Evolutionary conservation across 2,797 vertebrate species (phyloP), one percentile per base, ranked within the genome.

Genomic region (Chaunax sp.): DNA sequence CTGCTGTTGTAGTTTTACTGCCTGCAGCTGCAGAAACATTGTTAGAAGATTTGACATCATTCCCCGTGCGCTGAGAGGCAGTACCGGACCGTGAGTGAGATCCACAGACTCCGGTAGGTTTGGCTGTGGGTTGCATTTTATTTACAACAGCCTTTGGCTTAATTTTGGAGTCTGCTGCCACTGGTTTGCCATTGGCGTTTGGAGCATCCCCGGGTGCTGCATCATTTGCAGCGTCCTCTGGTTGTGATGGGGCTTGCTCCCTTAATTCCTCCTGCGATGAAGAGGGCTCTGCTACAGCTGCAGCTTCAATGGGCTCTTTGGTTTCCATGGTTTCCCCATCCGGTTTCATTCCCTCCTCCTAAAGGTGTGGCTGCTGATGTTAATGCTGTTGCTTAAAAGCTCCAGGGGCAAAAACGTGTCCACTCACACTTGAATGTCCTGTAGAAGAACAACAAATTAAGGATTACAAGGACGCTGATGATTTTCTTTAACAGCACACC

Each of bases 261-360:
- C 38, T 52, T 53, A 40, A 0, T 68, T 72, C 66, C 13, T 84
- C 82, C 50, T 80, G 85, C 11, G 9, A 61, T 19, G 66, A 58
- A 6, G 87, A 68, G 14, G 80, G 75, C 60, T 91, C 89, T 1
- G 82, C 75, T 86, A 46, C 73, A 20, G 78, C 79, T 58, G 83
- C 65, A 12, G 63, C 75, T 81, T 93, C 92, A 28, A 76, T 83
- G 68, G 91, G 83, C 67, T 95, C 92, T 22, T 87, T 77, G 55
- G 80, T 83, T 62, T 91, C 89, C 81, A 92, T 93, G 77, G 79
- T 86, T 83, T 88, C 90, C 89, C 92, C 93, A 93, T 94, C 93
- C 83, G 90, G 92, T 93, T 94, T 94, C 93, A 95, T 94, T 58
- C 89, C 92, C 73, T 55, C 77, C 61, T 69, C 28, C 28, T 30